Evolutionary conservation across 2,113 vertebrate genomes (phyloP), one percentile per base, ranked within the genome.

Genomic region (Motacilla tschutschensis): DNA sequence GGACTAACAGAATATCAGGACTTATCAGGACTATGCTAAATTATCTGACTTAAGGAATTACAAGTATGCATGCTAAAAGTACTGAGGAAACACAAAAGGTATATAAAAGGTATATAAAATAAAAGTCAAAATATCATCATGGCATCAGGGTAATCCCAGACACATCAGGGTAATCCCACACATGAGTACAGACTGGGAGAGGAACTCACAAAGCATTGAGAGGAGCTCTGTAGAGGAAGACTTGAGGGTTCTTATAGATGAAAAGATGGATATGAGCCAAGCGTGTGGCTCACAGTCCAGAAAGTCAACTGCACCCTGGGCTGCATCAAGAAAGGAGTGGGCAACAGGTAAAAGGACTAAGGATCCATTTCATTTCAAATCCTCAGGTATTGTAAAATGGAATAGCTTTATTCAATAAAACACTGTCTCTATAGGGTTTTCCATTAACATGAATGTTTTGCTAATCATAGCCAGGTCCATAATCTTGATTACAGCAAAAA

Each of bases 161-260:
- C 33, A 33, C 33, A 33, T 33, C 33, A 33, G 33, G 33, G 33
- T 33, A 63, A 19, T 18, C 14, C 4, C 35, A 77, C 26, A 55
- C 5, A 17, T 9, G n/a, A 50, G 5, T 26, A 78, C 31, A 50
- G 26, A 28, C 26, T 50, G 5, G 5, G 57, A 55, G 43, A 48
- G 9, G 26, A 64, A 6, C 5, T 16, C 15, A 28, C 4, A 6
- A 21, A 48, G 10, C 14, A 33, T 7, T 28, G 24, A 19, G 48
- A 36, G 4, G 8, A 63, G 8, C 5, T 57, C 26, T 78, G 21
- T 17, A 43, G 36, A 36, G 21, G 55, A 55, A n/a, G 36, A 50
- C 6, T 43, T 57, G 31, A 5, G 2, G 1, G 6, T 28, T 78
- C 26, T 43, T 1, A 0, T 36, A 12, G 6, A 43, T 19, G 4